Percentiles rank a stretch among this genome's conserved stretches.
Evolutionary conservation across 2,113 vertebrate species (phyloP).

Genomic region (Cavia porcellus): DNA sequence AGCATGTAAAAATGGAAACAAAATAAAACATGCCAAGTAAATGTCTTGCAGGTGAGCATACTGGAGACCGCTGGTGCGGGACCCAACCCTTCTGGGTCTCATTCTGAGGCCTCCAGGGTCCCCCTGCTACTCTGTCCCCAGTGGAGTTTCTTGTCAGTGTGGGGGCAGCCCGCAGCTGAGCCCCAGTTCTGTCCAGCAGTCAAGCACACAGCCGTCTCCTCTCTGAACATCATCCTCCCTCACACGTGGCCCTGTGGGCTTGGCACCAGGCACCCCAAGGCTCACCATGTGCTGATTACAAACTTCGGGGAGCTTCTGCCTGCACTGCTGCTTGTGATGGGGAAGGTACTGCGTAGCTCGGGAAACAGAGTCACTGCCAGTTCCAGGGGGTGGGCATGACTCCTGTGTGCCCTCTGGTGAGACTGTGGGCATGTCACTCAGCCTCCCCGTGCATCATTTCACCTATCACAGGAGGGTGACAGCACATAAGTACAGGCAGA

Average conservation of each 20-base stretch:
- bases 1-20: background rate
- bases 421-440: background rate
- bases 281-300: background rate
- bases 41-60: background rate
- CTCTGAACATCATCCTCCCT: background rate
- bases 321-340: background rate
- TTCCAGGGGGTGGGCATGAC: background rate
- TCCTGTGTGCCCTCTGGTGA: background rate
- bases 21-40: constrained; percentile 45
- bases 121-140: background rate
- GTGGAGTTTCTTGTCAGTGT: constrained; percentile 22
- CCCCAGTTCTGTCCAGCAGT: background rate
- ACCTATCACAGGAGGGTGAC: background rate
- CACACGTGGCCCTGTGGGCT: background rate
- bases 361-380: background rate
- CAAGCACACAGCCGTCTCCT: background rate
- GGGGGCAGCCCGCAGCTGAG: background rate
- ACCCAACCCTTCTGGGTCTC: background rate
- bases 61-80: background rate
- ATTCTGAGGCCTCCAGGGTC: rapidly evolving
- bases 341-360: background rate
- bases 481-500: background rate
- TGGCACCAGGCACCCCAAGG: background rate
- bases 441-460: background rate
- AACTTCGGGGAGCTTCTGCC: background rate